Conservation (phyloP, 2,888 invertebrate species). For the Drosophila nr. perissopoda region DNA sequence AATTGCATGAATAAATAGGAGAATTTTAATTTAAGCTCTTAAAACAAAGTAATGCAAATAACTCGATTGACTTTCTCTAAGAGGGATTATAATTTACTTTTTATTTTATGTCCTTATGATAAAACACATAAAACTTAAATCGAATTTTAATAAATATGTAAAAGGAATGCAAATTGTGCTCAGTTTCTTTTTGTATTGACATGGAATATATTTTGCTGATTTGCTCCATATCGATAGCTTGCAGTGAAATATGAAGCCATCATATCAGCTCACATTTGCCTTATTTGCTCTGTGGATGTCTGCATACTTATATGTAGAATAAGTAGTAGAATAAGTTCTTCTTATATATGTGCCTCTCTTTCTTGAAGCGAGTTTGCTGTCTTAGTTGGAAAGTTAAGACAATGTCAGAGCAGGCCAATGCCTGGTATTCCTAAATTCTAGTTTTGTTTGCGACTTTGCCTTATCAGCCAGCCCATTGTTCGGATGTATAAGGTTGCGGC, state of each 20-base stretch:
- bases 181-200: background rate
- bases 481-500: slow-evolving; percentile 9
- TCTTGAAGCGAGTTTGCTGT: slow-evolving; percentile 16
- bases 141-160: background rate
- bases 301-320: slow-evolving; percentile 1
- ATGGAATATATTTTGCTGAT: background rate
- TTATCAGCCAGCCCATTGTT: slow-evolving; percentile 16
- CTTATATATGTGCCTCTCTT: background rate
- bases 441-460: slow-evolving; percentile 5
- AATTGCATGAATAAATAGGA: background rate
- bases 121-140: background rate
- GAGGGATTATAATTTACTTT: background rate
- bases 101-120: background rate
- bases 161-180: background rate
- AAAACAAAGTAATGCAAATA: background rate
- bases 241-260: slow-evolving; percentile 9
- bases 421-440: background rate
- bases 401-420: background rate
- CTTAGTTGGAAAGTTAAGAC: slow-evolving; percentile 12
- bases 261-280: background rate
- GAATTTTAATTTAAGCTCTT: background rate
- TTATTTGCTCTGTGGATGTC: background rate
- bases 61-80: background rate
- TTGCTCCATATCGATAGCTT: background rate
- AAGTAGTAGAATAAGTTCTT: background rate